Base-by-base conservation (phyloP, 2,797 vertebrate species). In the Lophotriccus pileatus region DNA sequence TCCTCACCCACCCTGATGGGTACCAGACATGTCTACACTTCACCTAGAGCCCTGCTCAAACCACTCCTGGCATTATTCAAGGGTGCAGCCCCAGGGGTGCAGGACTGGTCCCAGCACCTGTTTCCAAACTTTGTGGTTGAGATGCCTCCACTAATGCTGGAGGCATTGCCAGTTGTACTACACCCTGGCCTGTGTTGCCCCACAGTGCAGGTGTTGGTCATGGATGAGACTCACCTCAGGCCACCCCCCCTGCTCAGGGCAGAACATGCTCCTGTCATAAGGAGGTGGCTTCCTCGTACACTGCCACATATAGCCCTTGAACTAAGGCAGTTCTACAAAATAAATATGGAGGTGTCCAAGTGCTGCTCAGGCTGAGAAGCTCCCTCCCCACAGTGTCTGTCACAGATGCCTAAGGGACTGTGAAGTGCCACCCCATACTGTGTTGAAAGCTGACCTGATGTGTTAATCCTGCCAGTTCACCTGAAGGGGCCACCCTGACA, bases 41-140 rank as follows among this genome's bases (percentile, higher is more conserved):
- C 55, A 64, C 11, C 6, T 12, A 9, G 2, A 6, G 16, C 41
- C 32, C 47, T 60, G 21, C 37, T 90, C 43, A 43, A 25, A 64
- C 16, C 14, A 12, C 37, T 66, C 12, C 52, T 32, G 24, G 21
- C 41, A 0, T 0, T 32, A 60, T 22, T 0, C 0, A 66, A 50
- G 15, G 66, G 30, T 69, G 14, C 72, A 84, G 34, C 27, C 46
- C 13, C 50, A 59, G 59, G 34, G 5, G 37, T 24, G 56, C 2
- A 2, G 23, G 47, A 70, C 0, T 0, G 28, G 47, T 46, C 43
- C n/a, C 27, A 60, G 41, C 21, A 32, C 16, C 39, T 5, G 2
- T 46, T 84, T 49, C 56, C 44, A 67, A 44, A 70, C 30, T 5
- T 34, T 3, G 0, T 3, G 58, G 22, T 1, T 24, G 21, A 78